Conservation (phyloP, 2,113 vertebrate species). For the Xenus cinereus region DNA sequence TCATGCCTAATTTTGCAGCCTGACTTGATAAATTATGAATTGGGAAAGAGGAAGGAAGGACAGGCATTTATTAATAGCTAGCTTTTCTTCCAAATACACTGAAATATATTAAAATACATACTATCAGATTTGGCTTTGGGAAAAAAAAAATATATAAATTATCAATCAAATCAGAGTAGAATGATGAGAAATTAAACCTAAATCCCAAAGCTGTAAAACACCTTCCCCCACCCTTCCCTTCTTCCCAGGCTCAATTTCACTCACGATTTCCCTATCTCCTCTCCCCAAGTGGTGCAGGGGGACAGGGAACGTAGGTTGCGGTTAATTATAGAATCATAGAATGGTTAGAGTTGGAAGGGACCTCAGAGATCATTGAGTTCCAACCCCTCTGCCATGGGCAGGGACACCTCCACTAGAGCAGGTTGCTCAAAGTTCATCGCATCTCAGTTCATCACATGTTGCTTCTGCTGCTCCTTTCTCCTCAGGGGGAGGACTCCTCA, state of each 20-base stretch:
- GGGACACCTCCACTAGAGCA: no score
- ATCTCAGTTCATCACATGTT: not conserved
- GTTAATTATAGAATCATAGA: no score
- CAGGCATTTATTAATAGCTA: not conserved
- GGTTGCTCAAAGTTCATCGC: no score
- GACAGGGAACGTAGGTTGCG: not conserved
- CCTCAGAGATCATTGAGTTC: no score
- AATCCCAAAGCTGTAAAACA: not conserved
- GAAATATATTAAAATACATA: not conserved
- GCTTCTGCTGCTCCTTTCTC: not conserved
- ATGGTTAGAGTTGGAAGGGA: no score
- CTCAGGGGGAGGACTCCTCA: not conserved
- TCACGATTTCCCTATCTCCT: not conserved
- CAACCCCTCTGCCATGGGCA: no score
- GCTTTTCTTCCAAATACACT: not conserved
- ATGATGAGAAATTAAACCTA: not conserved
- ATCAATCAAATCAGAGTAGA: not conserved
- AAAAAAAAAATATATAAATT: not conserved
- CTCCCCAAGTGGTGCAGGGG: not conserved
- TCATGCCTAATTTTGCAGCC: not conserved
- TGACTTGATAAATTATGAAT: not conserved
- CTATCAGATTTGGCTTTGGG: not conserved
- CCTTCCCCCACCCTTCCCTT: not conserved
- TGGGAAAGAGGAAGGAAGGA: not conserved
- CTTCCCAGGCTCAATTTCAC: not conserved